Evolutionary conservation across 2,113 vertebrate genomes (phyloP).

Genomic region (Periophthalmodon schlosseri): DNA sequence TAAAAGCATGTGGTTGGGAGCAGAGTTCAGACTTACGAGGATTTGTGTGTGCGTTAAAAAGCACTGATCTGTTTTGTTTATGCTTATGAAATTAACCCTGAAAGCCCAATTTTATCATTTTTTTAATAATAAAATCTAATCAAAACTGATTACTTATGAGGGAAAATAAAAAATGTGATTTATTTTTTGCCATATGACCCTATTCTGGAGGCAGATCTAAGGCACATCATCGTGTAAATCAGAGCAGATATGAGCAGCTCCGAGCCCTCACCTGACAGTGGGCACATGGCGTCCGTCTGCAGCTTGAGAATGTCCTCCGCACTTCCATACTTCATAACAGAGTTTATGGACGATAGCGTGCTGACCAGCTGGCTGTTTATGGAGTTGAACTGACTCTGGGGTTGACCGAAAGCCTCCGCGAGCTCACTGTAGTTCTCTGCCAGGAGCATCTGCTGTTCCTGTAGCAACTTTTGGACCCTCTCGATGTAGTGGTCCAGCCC

Average conservation of each 20-base stretch:
- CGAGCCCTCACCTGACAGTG: slow-evolving; percentile 59
- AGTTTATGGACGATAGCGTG: slow-evolving; percentile 91
- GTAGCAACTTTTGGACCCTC: slow-evolving; percentile 89
- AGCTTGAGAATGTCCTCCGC: slow-evolving; percentile 79
- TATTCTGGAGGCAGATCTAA: background rate
- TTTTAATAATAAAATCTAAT: no score
- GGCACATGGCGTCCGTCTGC: slow-evolving; percentile 40
- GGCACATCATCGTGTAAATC: background rate
- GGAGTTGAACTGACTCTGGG: slow-evolving; percentile 90
- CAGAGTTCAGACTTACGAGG: no score
- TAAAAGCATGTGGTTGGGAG: no score
- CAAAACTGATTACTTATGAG: no score
- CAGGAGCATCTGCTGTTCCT: slow-evolving; percentile 92
- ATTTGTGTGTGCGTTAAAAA: no score
- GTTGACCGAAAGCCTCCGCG: slow-evolving; percentile 92
- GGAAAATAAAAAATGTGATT: no score
- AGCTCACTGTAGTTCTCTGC: slow-evolving; percentile 95
- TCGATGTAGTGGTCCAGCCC: slow-evolving; percentile 95
- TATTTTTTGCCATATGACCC: no score
- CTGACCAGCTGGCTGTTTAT: slow-evolving; percentile 94
- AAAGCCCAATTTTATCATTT: no score
- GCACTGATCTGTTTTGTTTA: no score
- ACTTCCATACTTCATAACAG: slow-evolving; percentile 87
- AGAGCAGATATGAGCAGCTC: background rate
- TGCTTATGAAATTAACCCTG: no score